These are phyloP conservation scores for Drosophila mauritiana DNA, from an alignment of 1,140 invertebrate species.

Conservation along the genomic window DNA sequence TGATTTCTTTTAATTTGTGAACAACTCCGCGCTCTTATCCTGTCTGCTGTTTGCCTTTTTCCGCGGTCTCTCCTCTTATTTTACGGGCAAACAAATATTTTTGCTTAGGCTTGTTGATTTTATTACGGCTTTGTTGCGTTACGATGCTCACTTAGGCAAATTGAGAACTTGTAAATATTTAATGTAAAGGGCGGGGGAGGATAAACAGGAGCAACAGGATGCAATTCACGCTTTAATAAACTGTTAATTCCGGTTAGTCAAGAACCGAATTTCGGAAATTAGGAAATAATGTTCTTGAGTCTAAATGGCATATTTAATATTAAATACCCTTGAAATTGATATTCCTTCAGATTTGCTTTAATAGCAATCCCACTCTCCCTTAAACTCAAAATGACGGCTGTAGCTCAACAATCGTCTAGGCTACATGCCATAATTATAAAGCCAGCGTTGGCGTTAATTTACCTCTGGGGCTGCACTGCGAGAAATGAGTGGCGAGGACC, in stretches of 20 bases:
- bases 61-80: conserved; percentile 15
- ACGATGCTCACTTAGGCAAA: conserved; percentile 64
- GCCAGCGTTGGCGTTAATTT: conserved; percentile 71
- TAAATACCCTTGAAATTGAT: not conserved
- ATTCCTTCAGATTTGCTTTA: not conserved
- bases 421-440: conserved; percentile 77
- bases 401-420: conserved; percentile 55
- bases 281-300: not conserved
- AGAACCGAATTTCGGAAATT: no score
- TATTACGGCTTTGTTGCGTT: conserved; percentile 65
- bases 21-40: conserved; percentile 1
- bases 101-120: conserved; percentile 61
- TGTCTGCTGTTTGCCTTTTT: not conserved
- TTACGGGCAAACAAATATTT: conserved; percentile 64
- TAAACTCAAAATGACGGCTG: conserved; percentile 30
- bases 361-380: no score
- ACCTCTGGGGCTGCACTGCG: conserved; percentile 23
- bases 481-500: conserved; percentile 4
- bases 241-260: not conserved
- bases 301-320: not conserved
- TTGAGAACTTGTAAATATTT: conserved; percentile 68
- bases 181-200: conserved; percentile 21
- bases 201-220: conserved; percentile 26
- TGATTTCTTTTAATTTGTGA: conserved; percentile 79
- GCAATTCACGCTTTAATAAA: conserved; percentile 1